A percentile compares a stretch with the other conserved stretches of the same genome.
These are phyloP conservation scores for Porphyrio hochstetteri DNA, from an alignment of 2,113 vertebrate species.

Conservation along the genomic window DNA sequence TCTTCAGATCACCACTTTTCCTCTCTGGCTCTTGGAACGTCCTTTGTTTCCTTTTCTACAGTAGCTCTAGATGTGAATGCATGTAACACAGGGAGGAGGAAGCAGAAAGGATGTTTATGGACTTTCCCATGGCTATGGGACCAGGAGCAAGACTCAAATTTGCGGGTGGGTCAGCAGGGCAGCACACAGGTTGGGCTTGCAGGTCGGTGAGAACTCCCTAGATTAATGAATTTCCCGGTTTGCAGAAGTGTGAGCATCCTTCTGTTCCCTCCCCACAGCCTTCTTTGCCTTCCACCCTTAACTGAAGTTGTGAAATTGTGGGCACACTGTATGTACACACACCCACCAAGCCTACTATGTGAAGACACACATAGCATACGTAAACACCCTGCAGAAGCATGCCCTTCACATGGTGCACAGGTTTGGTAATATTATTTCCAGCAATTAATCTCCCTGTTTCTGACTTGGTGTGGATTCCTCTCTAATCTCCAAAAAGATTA, in stretches of 20 bases:
- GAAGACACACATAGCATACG: neutral
- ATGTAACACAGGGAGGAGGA: neutral
- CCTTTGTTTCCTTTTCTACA: neutral
- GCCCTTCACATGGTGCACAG: neutral
- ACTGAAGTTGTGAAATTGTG: neutral
- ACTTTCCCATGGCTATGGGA: neutral
- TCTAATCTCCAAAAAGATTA: conserved; percentile 11
- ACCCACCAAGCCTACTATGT: neutral
- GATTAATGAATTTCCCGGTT: neutral
- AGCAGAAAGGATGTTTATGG: neutral
- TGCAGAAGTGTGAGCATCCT: neutral
- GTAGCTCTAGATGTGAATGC: neutral
- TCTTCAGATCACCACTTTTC: neutral
- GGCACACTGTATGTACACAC: neutral
- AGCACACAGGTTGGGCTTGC: neutral
- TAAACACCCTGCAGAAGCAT: neutral
- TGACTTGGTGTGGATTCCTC: neutral
- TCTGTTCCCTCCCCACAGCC: neutral
- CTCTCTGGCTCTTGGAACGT: neutral
- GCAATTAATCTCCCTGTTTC: neutral
- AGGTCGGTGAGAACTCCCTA: neutral
- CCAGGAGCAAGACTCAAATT: neutral
- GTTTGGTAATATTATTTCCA: neutral
- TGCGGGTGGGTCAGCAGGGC: neutral
- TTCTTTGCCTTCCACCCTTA: neutral